Base-by-base conservation (phyloP, 2,888 invertebrate genomes). In the Agapostemon virescens region DNA sequence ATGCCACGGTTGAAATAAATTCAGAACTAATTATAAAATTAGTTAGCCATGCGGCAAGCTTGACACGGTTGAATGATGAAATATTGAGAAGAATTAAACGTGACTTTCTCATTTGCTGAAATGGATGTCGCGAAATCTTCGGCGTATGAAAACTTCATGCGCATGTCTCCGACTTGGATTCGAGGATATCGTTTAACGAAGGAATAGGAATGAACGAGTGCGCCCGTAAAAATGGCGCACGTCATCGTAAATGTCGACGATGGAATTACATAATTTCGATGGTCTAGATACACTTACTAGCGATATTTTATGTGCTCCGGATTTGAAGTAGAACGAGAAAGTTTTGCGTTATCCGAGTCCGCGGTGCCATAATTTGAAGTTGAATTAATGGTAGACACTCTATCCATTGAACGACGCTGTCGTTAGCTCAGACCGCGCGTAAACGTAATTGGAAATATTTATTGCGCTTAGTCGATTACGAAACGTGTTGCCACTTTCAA, bases 251-350 rank as follows among this genome's bases (percentile, higher is more conserved):
- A 83, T 84, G 78, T 82, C 77, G 45, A 67, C 66, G 64, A 15
- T 38, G 69, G 55, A 69, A 80, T 85, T 78, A 74, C 80, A 75
- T 85, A 82, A 85, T 70, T 79, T 63, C 83, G 83, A 86, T 86
- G 83, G 85, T 84, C 80, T 78, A 67, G 81, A 81, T 80, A 74
- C 74, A 77, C 52, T 78, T 82, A 0, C 49, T 49, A 63, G 82
- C 69, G 73, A 74, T 75, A 17, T 15, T 55, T 55, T 55, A 17
- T 13, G 26, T 6, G 26, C 26, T 26, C 26, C 55, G 17, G 26
- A 55, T 55, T 55, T 17, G 7, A 55, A 55, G 55, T 55, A 2
- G 55, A 55, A 26, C 55, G 15, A 26, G 55, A 55, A 26, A 26
- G 55, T 55, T 55, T 15, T 17, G 15, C 2, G 26, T 15, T 55